Base-by-base conservation (phyloP, 2,113 vertebrate genomes). In the Chrysemys picta region DNA sequence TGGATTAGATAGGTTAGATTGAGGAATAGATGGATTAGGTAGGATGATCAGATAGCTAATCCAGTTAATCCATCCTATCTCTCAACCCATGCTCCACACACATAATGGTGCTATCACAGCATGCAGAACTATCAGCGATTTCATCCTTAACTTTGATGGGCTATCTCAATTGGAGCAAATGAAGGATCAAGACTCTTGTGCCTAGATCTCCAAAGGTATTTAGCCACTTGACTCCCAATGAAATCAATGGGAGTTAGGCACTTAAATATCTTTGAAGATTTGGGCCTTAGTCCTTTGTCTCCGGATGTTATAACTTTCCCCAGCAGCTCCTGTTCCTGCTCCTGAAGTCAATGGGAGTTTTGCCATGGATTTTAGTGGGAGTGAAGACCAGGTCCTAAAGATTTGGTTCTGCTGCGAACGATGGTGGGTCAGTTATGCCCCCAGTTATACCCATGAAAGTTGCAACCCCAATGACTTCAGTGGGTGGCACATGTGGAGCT, bases 111-210 rank as follows among this genome's bases (percentile, higher is more conserved):
- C 88, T 47, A 27, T 78, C 75, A 27, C 11, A 47, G 25, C 38
- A 45, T 92, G 82, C 45, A 93, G 89, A 95, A 72, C 35, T 50
- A 78, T 53, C 78, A 79, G 50, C 78, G 56, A 84, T 88, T 92
- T 91, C 22, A 47, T 91, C 89, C 49, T 89, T 91, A 88, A 80
- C 42, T 93, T 93, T 45, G 75, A 47, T 27, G 42, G 75, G 38
- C 42, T 47, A 27, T 78, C 42, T 47, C 22, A 45, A 47, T 7
- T 45, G 25, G 13, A 78, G 42, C 12, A 78, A 47, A 27, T 47
- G 75, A 78, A 47, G 75, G 75, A 47, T 45, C 42, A 78, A 78
- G 38, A 78, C 42, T 47, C 42, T 76, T 24, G n/a, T 21, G 17
- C n/a, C n/a, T n/a, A 38, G 19, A 38, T 38, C 19, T n/a, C n/a